These are phyloP conservation scores for Pachyrhynchus sulphureomaculatus DNA, from an alignment of 1,140 invertebrate genomes.

Conservation along the genomic window DNA sequence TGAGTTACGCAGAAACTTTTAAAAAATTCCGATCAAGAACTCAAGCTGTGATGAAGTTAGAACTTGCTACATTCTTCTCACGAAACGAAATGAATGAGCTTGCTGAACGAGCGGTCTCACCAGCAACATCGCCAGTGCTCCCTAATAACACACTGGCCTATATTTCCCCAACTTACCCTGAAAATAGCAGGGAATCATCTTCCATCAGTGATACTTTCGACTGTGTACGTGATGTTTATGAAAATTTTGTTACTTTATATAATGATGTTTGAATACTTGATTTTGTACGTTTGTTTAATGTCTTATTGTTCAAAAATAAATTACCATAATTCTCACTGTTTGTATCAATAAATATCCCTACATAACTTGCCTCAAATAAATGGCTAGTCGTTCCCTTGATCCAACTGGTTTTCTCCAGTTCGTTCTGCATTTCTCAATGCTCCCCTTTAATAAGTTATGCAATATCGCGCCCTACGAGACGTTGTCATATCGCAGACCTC, in stretches of 20 bases:
- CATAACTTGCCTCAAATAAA: conserved; percentile 1
- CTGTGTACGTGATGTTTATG: not conserved
- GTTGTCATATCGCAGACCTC: no score
- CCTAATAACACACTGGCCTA: not conserved
- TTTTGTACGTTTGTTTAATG: not conserved
- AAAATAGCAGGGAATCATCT: not conserved
- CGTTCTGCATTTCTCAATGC: not conserved
- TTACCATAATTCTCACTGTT: no score
- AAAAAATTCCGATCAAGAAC: not conserved
- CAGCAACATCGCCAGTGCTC: no score
- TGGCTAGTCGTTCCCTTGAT: not conserved
- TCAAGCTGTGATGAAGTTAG: conserved; percentile 2
- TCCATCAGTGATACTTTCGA: not conserved
- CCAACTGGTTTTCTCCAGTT: conserved; percentile 1
- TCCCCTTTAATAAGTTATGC: no score
- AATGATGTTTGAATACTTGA: not conserved
- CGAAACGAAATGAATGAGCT: not conserved
- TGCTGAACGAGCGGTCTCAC: not conserved
- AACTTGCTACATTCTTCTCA: conserved; percentile 6
- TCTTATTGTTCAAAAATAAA: no score
- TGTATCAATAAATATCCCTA: no score
- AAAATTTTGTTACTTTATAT: not conserved
- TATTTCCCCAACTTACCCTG: not conserved
- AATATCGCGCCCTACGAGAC: no score
- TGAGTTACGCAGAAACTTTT: conserved; percentile 10